Conservation (phyloP, 2,888 invertebrate species). For the Synanthedon myopaeformis region DNA sequence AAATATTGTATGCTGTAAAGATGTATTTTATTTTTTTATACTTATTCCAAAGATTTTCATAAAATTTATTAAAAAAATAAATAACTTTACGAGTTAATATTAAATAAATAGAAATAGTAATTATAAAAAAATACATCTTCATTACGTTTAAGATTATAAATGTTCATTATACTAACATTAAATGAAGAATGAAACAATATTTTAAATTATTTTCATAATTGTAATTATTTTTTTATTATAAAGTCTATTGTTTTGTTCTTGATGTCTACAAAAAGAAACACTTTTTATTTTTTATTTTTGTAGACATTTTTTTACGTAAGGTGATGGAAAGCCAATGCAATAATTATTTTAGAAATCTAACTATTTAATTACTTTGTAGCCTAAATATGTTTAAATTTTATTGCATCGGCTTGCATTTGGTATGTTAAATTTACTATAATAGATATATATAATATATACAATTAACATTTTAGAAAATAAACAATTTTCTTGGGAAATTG, state of each 20-base stretch:
- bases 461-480: neutral
- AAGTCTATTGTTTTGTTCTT: constrained; percentile 13
- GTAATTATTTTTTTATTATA: constrained; percentile 1
- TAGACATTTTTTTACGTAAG: constrained; percentile 26
- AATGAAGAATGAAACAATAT: constrained; percentile 22
- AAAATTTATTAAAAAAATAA: neutral
- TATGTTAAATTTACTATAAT: neutral
- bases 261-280: neutral
- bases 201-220: neutral
- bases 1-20: constrained; percentile 1
- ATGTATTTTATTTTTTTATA: constrained; percentile 3
- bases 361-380: no score
- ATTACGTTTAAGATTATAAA: constrained; percentile 34
- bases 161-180: constrained; percentile 44
- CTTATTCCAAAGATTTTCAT: neutral
- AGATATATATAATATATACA: neutral
- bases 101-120: neutral
- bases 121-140: constrained; percentile 18
- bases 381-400: neutral
- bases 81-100: neutral
- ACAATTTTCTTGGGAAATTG: no score
- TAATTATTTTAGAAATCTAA: constrained; percentile 1
- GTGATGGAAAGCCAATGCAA: constrained; percentile 46
- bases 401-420: neutral
- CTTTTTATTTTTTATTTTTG: constrained; percentile 13